Evolutionary conservation across 1,140 invertebrate species (phyloP).

Genomic region (Trichoplusia ni): DNA sequence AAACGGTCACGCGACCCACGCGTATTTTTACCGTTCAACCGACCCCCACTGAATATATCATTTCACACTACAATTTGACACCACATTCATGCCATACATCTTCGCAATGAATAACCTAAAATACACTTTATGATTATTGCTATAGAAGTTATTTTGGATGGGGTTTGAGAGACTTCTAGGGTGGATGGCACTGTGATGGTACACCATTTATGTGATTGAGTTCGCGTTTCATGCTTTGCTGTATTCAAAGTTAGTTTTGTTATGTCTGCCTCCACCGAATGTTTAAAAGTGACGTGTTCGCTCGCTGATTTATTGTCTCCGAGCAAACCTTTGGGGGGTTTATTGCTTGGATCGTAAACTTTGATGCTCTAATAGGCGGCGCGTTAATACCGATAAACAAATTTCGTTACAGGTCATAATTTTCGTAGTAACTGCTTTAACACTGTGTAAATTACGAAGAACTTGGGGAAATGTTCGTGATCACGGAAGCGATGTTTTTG

Average conservation of each 20-base stretch:
- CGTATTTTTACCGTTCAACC: constrained; percentile 46
- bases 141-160: constrained; percentile 37
- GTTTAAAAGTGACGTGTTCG: constrained; percentile 55
- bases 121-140: constrained; percentile 36
- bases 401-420: constrained; percentile 25
- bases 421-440: constrained; percentile 27
- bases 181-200: constrained; percentile 48
- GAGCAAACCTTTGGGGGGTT: constrained; percentile 39
- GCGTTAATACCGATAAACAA: constrained; percentile 53
- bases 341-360: constrained; percentile 41
- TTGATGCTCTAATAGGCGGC: constrained; percentile 51
- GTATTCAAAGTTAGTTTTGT: constrained; percentile 64
- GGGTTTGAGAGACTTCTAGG: neutral
- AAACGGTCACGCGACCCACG: constrained; percentile 59
- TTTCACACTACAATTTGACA: constrained; percentile 73
- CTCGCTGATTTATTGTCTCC: constrained; percentile 55
- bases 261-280: constrained; percentile 53
- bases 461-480: neutral
- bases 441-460: constrained; percentile 15
- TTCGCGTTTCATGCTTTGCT: constrained; percentile 55
- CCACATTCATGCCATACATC: constrained; percentile 53
- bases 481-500: neutral
- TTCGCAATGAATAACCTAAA: constrained; percentile 25
- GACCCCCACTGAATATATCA: constrained; percentile 65
- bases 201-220: constrained; percentile 60